Evolutionary conservation across 2,888 invertebrate species (phyloP).

Genomic region (Conistra vaccinii): DNA sequence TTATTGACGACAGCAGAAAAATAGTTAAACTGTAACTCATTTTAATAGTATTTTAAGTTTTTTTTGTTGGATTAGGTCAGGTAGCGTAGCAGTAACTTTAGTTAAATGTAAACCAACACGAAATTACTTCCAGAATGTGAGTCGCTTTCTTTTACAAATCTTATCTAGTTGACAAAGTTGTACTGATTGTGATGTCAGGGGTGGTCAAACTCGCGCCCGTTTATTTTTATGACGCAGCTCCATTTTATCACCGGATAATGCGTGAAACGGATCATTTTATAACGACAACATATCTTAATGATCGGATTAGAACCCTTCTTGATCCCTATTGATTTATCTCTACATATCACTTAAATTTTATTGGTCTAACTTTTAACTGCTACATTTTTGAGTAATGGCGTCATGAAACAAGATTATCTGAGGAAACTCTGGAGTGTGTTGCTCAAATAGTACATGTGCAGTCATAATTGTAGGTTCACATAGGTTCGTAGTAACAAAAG

Average conservation of each 20-base stretch:
- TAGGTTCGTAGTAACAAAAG: slow-evolving; percentile 65
- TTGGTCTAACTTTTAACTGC: slow-evolving; percentile 54
- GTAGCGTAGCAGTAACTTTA: not conserved
- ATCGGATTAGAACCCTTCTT: slow-evolving; percentile 83
- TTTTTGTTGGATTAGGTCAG: not conserved
- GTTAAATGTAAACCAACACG: slow-evolving; percentile 1
- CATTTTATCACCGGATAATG: slow-evolving; percentile 85
- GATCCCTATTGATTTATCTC: slow-evolving; percentile 86
- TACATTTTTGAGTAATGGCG: slow-evolving; percentile 52
- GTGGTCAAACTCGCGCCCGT: slow-evolving; percentile 76
- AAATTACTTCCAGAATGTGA: slow-evolving; percentile 7
- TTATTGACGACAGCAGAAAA: too few relatives aligned
- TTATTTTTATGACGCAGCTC: slow-evolving; percentile 77
- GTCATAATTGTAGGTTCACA: slow-evolving; percentile 33
- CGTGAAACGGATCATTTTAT: slow-evolving; percentile 86
- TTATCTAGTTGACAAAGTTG: slow-evolving; percentile 48
- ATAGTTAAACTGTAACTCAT: too few relatives aligned
- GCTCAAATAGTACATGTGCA: slow-evolving; percentile 22
- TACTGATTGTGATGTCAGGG: slow-evolving; percentile 71
- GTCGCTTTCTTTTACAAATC: not conserved
- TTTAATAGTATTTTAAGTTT: not conserved
- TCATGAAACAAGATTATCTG: slow-evolving; percentile 48
- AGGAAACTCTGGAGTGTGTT: slow-evolving; percentile 2
- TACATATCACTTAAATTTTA: slow-evolving; percentile 71
- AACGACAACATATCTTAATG: slow-evolving; percentile 80